Conservation (phyloP, 2,113 vertebrate genomes). For the Nibea albiflora region DNA sequence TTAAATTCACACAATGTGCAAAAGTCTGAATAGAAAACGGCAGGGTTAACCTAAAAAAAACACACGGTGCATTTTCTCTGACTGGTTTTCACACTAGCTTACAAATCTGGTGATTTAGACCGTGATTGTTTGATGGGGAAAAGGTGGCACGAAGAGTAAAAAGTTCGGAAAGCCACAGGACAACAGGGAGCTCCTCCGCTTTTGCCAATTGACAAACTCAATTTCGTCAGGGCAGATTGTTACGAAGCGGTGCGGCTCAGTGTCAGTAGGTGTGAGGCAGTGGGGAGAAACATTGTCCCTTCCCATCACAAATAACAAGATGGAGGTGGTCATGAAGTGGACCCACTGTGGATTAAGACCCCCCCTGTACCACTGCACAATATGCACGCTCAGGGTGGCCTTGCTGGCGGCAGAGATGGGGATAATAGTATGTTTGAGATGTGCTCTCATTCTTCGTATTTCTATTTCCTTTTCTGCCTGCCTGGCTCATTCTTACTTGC, state of each 20-base stretch:
- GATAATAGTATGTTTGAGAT: slow-evolving; percentile 53
- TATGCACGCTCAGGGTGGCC: slow-evolving; percentile 55
- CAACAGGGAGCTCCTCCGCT: slow-evolving; percentile 1
- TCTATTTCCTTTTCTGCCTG: slow-evolving; percentile 55
- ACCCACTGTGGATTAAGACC: slow-evolving; percentile 51
- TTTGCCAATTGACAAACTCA: slow-evolving; percentile 48
- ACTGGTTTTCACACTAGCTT: not conserved
- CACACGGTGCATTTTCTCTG: not conserved
- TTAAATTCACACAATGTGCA: not conserved
- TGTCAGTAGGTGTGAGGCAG: slow-evolving; percentile 46
- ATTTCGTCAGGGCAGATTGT: slow-evolving; percentile 52
- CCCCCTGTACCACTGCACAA: slow-evolving; percentile 30
- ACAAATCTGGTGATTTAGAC: slow-evolving; percentile 4
- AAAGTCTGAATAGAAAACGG: not conserved
- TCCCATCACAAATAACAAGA: slow-evolving; percentile 56
- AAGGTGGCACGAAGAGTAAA: not conserved
- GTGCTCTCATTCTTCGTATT: slow-evolving; percentile 59
- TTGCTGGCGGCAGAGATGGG: slow-evolving; percentile 35
- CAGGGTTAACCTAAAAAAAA: slow-evolving; percentile 1
- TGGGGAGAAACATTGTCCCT: slow-evolving; percentile 53
- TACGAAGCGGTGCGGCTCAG: slow-evolving; percentile 42
- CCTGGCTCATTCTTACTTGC: slow-evolving; percentile 51
- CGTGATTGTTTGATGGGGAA: slow-evolving; percentile 1
- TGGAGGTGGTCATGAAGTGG: slow-evolving; percentile 53
- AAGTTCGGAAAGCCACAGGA: slow-evolving; percentile 28